Evolutionary conservation across 35 echinoderm and acorn worm genomes (phyloP), one percentile per base, ranked within the genome.

Genomic region (Apostichopus californicus): DNA sequence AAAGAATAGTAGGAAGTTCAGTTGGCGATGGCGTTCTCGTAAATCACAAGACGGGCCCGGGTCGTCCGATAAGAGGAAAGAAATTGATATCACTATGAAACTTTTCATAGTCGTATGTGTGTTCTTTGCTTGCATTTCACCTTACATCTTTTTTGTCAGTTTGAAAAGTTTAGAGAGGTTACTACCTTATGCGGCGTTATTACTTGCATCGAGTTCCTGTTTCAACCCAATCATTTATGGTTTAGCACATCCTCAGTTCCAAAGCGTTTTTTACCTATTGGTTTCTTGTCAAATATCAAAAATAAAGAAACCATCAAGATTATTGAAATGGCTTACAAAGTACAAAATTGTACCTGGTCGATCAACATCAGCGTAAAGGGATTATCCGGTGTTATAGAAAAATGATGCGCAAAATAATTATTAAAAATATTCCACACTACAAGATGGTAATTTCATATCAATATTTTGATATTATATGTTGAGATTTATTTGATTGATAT

Each of bases 151-250:
- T 71, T 86, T 87, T 12, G 82, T 95, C 57, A 84, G 79, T 46
- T 80, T 89, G 17, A 90, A 85, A 56, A 55, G 75, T 6, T 87
- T 90, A 18, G 86, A 89, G 54, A 55, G 93, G 8, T 73, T 94
- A 17, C 60, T 89, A 7, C 87, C 88, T 9, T 94, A 94, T 56
- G 77, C 93, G 12, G 87, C 87, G 1, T 24, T 56, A 65, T 55
- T 94, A 14, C 56, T 82, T 8, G 23, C 90, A 8, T 28, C 77
- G 22, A 95, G 93, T 79, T 83, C 73, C 25, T 57, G 86, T 56
- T 26, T 95, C 10, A 95, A 95, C 73, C 94, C 94, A 4, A 81
- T 95, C 8, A 95, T 95, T 59, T 95, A 95, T 64, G 94, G 92
- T 56, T 64, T 93, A 5, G 78, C 88, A 26, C 94, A 95, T 56